Evolutionary conservation across 2,888 invertebrate species (phyloP).

Genomic region (Petrolisthes cinctipes): DNA sequence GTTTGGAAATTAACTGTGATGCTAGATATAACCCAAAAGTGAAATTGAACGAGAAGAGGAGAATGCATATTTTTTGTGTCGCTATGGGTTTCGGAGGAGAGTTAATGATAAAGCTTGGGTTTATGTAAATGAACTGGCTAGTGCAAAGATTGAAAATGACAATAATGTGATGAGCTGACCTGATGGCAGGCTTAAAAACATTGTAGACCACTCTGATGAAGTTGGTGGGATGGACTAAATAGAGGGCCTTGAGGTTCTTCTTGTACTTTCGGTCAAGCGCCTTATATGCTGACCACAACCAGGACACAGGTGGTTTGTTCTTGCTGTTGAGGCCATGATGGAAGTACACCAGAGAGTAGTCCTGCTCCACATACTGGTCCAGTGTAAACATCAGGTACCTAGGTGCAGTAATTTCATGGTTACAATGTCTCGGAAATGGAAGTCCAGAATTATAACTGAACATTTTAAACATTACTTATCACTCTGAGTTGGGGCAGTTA

Average conservation of each 20-base stretch:
- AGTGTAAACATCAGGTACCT: slow-evolving; percentile 94
- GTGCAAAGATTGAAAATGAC: not conserved
- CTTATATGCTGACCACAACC: slow-evolving; percentile 97
- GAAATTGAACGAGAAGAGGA: too few relatives aligned
- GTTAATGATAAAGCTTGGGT: too few relatives aligned
- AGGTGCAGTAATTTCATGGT: too few relatives aligned
- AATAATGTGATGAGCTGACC: slow-evolving; percentile 70
- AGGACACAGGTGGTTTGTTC: slow-evolving; percentile 95
- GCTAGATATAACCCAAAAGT: too few relatives aligned
- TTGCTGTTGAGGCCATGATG: slow-evolving; percentile 95
- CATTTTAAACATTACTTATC: too few relatives aligned
- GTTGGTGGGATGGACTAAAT: slow-evolving; percentile 97
- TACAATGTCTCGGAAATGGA: too few relatives aligned
- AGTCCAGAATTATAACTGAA: too few relatives aligned
- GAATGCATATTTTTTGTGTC: too few relatives aligned
- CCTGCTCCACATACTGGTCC: slow-evolving; percentile 97
- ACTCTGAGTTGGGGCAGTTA: too few relatives aligned
- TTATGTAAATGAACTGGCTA: too few relatives aligned
- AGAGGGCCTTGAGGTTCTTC: slow-evolving; percentile 97
- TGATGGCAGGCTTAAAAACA: slow-evolving; percentile 93
- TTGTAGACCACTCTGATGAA: slow-evolving; percentile 96
- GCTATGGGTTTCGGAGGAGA: too few relatives aligned
- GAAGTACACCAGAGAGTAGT: slow-evolving; percentile 97
- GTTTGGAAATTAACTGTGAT: too few relatives aligned
- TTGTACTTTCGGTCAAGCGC: slow-evolving; percentile 98